Conservation (phyloP, 2,888 invertebrate species). For the Yponomeuta evonymella region DNA sequence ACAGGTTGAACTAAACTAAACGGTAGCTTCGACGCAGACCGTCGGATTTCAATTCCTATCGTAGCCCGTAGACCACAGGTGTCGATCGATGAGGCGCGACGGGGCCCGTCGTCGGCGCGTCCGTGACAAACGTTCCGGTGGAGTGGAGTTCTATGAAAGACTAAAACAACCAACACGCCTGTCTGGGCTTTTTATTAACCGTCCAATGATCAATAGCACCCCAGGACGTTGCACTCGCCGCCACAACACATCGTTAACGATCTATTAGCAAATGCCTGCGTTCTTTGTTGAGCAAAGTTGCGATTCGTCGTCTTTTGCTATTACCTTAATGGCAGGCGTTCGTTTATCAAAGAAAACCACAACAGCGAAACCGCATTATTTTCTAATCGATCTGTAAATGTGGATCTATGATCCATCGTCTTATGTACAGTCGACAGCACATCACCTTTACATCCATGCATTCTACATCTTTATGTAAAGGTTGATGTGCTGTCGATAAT, state of each 20-base stretch:
- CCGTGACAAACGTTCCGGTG: constrained; percentile 6
- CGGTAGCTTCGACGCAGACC: too few relatives aligned
- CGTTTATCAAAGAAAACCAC: neutral
- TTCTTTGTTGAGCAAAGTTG: neutral
- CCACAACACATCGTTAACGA: neutral
- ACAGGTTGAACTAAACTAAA: too few relatives aligned
- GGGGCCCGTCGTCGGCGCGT: constrained; percentile 19
- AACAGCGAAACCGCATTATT: neutral
- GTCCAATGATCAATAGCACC: neutral
- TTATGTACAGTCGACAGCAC: too few relatives aligned
- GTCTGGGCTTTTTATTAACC: constrained; percentile 1
- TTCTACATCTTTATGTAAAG: too few relatives aligned
- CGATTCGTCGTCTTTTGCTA: neutral
- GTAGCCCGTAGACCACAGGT: constrained; percentile 47
- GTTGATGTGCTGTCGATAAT: too few relatives aligned
- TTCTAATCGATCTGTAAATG: too few relatives aligned
- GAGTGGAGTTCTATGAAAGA: neutral
- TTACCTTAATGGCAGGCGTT: neutral
- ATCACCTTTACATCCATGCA: too few relatives aligned
- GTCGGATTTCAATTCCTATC: neutral
- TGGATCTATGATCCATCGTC: too few relatives aligned
- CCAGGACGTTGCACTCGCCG: neutral
- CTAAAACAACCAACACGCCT: neutral
- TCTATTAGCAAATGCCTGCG: neutral
- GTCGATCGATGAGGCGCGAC: constrained; percentile 67